Percentiles rank a stretch among this genome's conserved stretches.
These are phyloP conservation scores for Melanostoma scalare DNA, from an alignment of 2,888 invertebrate genomes.

Conservation along the genomic window DNA sequence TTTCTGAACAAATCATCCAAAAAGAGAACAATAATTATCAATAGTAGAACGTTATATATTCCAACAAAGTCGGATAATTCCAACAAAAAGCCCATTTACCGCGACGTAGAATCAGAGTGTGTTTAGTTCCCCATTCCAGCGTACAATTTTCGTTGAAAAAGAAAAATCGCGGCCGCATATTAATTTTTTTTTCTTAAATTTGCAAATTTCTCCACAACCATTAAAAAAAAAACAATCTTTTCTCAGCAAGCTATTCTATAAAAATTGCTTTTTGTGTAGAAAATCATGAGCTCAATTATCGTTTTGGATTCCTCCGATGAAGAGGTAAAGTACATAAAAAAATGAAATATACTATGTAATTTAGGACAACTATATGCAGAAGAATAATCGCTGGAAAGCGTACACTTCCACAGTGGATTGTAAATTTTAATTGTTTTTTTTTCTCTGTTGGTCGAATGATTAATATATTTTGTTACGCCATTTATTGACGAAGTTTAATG, in stretches of 20 bases:
- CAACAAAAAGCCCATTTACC: constrained; percentile 59
- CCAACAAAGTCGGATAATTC: constrained; percentile 55
- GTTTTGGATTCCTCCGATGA: constrained; percentile 81
- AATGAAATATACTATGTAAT: constrained; percentile 70
- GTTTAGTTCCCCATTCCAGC: constrained; percentile 50
- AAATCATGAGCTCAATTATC: constrained; percentile 79
- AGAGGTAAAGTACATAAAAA: constrained; percentile 78
- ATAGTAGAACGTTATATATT: constrained; percentile 53
- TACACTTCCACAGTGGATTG: constrained; percentile 61
- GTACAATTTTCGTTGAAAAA: constrained; percentile 3
- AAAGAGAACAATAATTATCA: constrained; percentile 71
- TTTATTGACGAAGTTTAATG: constrained; percentile 42
- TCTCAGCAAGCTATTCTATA: constrained; percentile 13
- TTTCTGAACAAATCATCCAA: constrained; percentile 74
- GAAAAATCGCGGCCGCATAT: constrained; percentile 45
- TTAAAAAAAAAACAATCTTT: constrained; percentile 12
- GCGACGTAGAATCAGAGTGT: constrained; percentile 61
- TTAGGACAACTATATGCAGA: constrained; percentile 58
- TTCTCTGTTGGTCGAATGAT: constrained; percentile 55
- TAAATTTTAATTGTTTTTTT: constrained; percentile 58
- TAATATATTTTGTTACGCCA: constrained; percentile 68
- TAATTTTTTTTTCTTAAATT: constrained; percentile 26
- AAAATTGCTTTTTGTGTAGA: neutral
- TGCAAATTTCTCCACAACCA: constrained; percentile 28
- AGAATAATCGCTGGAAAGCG: constrained; percentile 63